Percentiles rank a stretch among this genome's conserved stretches.
Conservation (phyloP, 2,113 vertebrate species). For the Pteruthius melanotis region DNA sequence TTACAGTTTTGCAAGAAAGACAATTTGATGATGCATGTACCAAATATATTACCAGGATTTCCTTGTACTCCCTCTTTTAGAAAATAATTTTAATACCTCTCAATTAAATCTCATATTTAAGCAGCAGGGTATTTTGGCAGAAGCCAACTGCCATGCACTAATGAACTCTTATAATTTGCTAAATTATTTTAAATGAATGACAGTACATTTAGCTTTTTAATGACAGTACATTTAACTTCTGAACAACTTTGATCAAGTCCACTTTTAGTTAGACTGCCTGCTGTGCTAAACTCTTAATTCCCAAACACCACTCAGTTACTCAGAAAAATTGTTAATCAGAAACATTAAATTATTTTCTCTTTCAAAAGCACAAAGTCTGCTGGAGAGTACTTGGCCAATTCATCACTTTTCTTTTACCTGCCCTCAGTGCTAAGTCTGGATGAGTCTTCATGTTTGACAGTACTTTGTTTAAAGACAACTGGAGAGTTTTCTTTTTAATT, state of each 20-base stretch:
- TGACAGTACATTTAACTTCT: constrained; percentile 53
- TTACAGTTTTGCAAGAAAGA: background rate
- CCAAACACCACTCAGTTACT: background rate
- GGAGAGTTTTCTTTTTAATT: background rate
- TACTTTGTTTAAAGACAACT: background rate
- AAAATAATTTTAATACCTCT: constrained; percentile 58
- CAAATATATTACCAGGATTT: constrained; percentile 14
- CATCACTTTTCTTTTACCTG: background rate
- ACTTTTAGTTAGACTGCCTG: constrained; percentile 17
- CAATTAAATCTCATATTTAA: constrained; percentile 58
- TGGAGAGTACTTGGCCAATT: background rate
- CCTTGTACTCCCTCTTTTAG: constrained; percentile 16
- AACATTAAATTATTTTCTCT: constrained; percentile 14
- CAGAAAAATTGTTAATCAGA: constrained; percentile 9
- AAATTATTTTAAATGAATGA: constrained; percentile 63
- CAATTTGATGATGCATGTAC: background rate
- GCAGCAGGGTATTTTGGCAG: constrained; percentile 60
- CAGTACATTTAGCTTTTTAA: constrained; percentile 44
- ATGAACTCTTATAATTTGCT: constrained; percentile 63
- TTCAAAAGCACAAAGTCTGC: background rate
- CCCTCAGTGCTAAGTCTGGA: background rate
- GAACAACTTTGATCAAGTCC: constrained; percentile 58
- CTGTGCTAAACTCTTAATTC: constrained; percentile 48
- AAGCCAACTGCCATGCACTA: constrained; percentile 21
- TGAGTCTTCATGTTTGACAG: background rate